Evolutionary conservation across 1,140 invertebrate species (phyloP).

Genomic region (Drosophila carrolli): DNA sequence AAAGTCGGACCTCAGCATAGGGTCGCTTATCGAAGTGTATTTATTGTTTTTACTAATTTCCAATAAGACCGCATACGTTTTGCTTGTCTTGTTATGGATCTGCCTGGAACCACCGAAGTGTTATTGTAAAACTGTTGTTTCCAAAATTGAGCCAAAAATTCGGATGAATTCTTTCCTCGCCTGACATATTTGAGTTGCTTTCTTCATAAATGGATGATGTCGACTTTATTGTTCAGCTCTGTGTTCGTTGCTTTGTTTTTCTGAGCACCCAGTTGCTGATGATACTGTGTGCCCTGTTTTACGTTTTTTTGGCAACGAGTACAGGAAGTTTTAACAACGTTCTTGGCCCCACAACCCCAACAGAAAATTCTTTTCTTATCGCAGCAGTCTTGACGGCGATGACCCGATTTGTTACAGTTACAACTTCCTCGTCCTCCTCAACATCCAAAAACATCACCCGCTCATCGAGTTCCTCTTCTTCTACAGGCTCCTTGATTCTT

Average conservation of each 20-base stretch:
- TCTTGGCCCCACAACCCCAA: too few species aligned
- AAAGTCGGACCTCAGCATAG: not conserved
- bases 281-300: too few species aligned
- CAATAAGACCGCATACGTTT: not conserved
- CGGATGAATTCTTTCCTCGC: not conserved
- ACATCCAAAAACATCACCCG: not conserved
- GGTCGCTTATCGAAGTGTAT: slow-evolving; percentile 2
- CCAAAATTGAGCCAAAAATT: not conserved
- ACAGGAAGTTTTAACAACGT: too few species aligned
- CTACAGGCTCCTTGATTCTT: too few species aligned
- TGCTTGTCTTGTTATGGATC: not conserved
- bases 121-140: not conserved
- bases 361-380: too few species aligned
- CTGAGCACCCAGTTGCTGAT: too few species aligned
- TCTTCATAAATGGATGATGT: not conserved
- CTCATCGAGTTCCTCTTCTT: not conserved
- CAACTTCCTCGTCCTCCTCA: not conserved
- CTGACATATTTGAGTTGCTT: not conserved
- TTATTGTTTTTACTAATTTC: not conserved
- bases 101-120: not conserved
- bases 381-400: too few species aligned
- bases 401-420: too few species aligned
- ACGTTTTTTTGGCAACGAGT: too few species aligned
- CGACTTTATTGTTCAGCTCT: not conserved
- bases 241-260: too few species aligned